Percentiles rank a stretch among this genome's conserved stretches.
Conservation (phyloP, 2,797 vertebrate genomes). For the Trachops cirrhosus region DNA sequence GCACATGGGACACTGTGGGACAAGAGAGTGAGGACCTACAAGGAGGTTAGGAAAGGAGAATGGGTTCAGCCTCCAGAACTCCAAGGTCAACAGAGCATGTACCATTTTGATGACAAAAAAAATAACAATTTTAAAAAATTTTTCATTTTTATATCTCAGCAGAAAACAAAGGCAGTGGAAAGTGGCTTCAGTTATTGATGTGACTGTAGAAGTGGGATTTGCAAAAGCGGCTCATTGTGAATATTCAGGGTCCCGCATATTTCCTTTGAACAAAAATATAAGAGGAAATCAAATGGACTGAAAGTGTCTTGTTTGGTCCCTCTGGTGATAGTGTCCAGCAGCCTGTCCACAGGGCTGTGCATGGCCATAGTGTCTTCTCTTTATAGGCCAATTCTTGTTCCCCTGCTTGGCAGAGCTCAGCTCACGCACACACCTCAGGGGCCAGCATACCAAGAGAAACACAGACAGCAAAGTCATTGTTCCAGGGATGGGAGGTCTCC, state of each 20-base stretch:
- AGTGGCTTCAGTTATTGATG: fast-evolving
- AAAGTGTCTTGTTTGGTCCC: too few species aligned
- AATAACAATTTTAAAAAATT: background rate
- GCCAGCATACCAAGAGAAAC: constrained; percentile 41
- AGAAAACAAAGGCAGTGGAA: background rate
- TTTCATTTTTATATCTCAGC: background rate
- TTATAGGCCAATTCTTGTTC: background rate
- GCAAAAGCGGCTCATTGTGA: fast-evolving
- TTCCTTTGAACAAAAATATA: background rate
- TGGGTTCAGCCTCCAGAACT: background rate
- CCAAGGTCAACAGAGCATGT: fast-evolving
- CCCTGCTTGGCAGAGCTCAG: background rate
- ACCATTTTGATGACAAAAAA: background rate
- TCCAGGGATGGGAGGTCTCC: background rate
- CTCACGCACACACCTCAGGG: background rate
- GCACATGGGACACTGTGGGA: fast-evolving
- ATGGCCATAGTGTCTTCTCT: background rate
- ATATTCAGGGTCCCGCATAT: fast-evolving
- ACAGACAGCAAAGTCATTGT: constrained; percentile 28
- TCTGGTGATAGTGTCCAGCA: too few species aligned
- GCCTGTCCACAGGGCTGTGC: fast-evolving
- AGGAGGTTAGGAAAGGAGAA: fast-evolving
- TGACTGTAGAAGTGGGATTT: too few species aligned
- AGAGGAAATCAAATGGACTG: background rate
- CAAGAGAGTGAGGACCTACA: fast-evolving